Conservation (phyloP, 2,797 vertebrate species). For the Semotilus atromaculatus region DNA sequence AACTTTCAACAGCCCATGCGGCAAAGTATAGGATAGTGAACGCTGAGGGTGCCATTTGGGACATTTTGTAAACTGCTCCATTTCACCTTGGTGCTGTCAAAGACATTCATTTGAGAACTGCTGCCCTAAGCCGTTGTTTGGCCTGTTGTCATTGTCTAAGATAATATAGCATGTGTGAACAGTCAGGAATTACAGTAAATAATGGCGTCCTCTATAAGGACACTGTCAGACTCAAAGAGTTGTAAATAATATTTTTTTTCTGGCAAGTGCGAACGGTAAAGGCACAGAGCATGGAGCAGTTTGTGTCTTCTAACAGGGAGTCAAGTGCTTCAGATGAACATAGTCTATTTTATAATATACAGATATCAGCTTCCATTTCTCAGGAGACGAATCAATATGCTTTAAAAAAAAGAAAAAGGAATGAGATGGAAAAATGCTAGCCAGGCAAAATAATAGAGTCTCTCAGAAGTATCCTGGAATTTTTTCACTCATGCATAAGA, state of each 20-base stretch:
- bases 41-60: neutral
- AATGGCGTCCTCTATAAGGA: constrained; percentile 41
- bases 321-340: constrained; percentile 43
- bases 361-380: constrained; percentile 32
- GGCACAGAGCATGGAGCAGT: neutral
- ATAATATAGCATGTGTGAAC: constrained; percentile 62
- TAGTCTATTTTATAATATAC: constrained; percentile 52
- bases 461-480: neutral
- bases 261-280: constrained; percentile 11
- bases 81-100: constrained; percentile 38
- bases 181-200: constrained; percentile 53
- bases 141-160: constrained; percentile 46
- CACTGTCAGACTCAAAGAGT: constrained; percentile 28
- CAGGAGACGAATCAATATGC: constrained; percentile 54
- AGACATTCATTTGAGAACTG: constrained; percentile 35
- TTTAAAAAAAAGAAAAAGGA: constrained; percentile 49
- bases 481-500: neutral
- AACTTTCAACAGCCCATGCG: neutral
- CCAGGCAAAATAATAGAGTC: constrained; percentile 19
- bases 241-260: constrained; percentile 54
- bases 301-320: constrained; percentile 27
- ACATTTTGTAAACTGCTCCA: constrained; percentile 17
- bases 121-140: constrained; percentile 31
- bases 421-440: constrained; percentile 47
- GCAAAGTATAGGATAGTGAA: constrained; percentile 14